Conservation (phyloP, 2,888 invertebrate genomes). For the Eupsilia transversa region DNA sequence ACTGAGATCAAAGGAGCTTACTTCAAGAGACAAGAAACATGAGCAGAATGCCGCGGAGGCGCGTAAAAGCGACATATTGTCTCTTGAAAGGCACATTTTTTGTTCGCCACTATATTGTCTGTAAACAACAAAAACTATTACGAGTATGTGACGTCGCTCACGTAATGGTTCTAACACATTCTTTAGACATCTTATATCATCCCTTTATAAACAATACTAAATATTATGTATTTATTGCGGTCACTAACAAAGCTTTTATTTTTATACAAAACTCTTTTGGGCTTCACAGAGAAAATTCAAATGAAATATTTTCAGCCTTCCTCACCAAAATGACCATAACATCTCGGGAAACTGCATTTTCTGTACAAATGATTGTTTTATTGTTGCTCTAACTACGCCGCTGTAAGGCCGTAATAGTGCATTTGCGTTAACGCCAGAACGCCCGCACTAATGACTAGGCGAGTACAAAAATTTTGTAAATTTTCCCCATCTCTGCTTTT, state of each 20-base stretch:
- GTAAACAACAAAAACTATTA: conserved; percentile 58
- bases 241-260: conserved; percentile 11
- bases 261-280: conserved; percentile 8
- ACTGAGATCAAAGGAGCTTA: conserved; percentile 44
- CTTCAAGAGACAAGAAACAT: conserved; percentile 36
- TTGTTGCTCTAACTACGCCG: conserved; percentile 53
- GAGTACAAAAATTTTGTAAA: conserved; percentile 52
- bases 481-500: conserved; percentile 26
- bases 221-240: conserved; percentile 13
- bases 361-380: conserved; percentile 60
- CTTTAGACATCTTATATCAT: conserved; percentile 12
- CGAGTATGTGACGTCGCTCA: conserved; percentile 24
- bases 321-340: conserved; percentile 37
- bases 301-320: conserved; percentile 33
- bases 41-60: conserved; percentile 31
- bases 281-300: conserved; percentile 17
- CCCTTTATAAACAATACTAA: conserved; percentile 13
- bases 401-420: conserved; percentile 48
- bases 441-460: conserved; percentile 58
- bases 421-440: conserved; percentile 56
- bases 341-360: conserved; percentile 52
- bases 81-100: conserved; percentile 49
- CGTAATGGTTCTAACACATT: conserved; percentile 33
- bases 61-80: conserved; percentile 34
- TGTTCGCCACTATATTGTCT: conserved; percentile 37